Conservation (phyloP, 2,888 invertebrate genomes). For the Venusia cambrica region DNA sequence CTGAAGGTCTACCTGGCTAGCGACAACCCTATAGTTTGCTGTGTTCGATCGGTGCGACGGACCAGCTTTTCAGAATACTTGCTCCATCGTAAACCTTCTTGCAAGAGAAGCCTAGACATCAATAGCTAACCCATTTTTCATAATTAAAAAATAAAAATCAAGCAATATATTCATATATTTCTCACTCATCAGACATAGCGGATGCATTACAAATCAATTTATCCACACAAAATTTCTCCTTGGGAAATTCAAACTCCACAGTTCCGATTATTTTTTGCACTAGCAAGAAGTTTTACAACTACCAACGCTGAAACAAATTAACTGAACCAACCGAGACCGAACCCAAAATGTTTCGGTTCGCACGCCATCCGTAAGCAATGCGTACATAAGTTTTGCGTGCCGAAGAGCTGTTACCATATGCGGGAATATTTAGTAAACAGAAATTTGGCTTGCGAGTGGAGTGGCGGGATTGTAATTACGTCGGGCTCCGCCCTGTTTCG, state of each 20-base stretch:
- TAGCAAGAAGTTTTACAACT: slow-evolving; percentile 45
- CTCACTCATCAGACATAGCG: slow-evolving; percentile 16
- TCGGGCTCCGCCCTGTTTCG: slow-evolving; percentile 58
- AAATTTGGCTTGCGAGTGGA: slow-evolving; percentile 50
- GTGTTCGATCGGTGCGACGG: too few species aligned
- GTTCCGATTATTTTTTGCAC: slow-evolving; percentile 40
- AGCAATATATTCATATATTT: too few species aligned
- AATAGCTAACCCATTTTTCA: too few species aligned
- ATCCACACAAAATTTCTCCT: slow-evolving; percentile 30
- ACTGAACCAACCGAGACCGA: slow-evolving; percentile 45
- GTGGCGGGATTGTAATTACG: slow-evolving; percentile 65
- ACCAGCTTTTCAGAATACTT: too few species aligned
- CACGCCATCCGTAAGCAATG: slow-evolving; percentile 61
- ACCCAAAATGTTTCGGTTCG: slow-evolving; percentile 59
- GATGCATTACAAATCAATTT: slow-evolving; percentile 26
- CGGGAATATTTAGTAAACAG: slow-evolving; percentile 65
- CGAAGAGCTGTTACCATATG: slow-evolving; percentile 63
- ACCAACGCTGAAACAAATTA: slow-evolving; percentile 36
- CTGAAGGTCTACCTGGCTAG: too few species aligned
- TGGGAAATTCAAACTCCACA: slow-evolving; percentile 26
- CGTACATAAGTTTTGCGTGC: slow-evolving; percentile 59
- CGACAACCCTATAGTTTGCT: too few species aligned
- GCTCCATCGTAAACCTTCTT: too few species aligned
- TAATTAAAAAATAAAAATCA: too few species aligned
- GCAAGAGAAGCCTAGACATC: too few species aligned